Evolutionary conservation across 2,888 invertebrate species (phyloP), one percentile per base, ranked within the genome.

Genomic region (Drosophila ezoana): DNA sequence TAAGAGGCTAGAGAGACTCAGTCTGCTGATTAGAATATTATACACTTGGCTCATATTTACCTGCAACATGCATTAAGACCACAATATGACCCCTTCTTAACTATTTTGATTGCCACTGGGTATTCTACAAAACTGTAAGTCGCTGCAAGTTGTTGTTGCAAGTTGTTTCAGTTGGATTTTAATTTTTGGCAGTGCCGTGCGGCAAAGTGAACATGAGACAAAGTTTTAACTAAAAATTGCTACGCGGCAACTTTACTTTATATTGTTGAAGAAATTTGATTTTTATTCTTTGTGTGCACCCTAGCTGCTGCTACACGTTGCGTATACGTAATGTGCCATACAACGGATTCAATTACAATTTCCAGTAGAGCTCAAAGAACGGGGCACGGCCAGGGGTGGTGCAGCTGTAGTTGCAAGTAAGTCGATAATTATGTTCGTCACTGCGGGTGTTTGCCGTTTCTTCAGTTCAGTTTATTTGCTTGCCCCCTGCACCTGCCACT

Each of bases 221-320:
- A 83, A 86, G 83, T 83, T 83, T 88, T 80, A 77, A 83, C 86
- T 88, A 83, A 87, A 88, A 82, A 79, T 72, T 88, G 86, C 68
- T 48, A 43, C 48, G 63, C 60, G 56, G 49, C 62, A 77, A 81
- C 63, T 83, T 78, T 53, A 61, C 44, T 49, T 61, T 60, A 57
- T 71, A 52, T 38, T 47, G 47, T 35, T 14, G 44, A 58, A 63
- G 75, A 66, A 88, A 87, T 86, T 82, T 77, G 75, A 86, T 79
- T 85, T 80, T 87, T 79, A 77, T 87, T 79, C 64, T 64, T 59
- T 61, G 56, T 45, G 54, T 45, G 52, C 72, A 45, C 62, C 28
- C 54, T 51, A 58, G 44, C 41, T 40, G 37, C 35, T 56, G 41
- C 16, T 33, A 23, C 56, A 85, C 80, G 57, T 49, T 64, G 74